Evolutionary conservation across 2,113 vertebrate genomes (phyloP), one percentile per base, ranked within the genome.

Genomic region (Phainopepla nitens): DNA sequence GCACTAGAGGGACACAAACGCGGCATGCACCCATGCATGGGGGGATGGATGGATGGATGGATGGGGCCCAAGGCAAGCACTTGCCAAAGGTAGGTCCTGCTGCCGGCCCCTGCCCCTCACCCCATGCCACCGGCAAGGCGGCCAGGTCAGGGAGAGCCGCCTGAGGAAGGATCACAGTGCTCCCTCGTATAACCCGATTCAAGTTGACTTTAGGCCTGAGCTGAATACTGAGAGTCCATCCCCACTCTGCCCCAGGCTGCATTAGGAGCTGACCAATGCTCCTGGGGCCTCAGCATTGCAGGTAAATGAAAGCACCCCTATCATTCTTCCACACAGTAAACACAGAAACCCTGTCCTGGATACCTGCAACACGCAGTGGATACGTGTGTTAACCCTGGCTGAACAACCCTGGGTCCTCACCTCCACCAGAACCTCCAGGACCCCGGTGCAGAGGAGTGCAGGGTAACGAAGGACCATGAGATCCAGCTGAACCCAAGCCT

Each of bases 191-290:
- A 16, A 21, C 28, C 8, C 13, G 4, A 9, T 10, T 35, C 10
- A 10, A 20, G 8, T 17, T 68, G 65, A 19, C 8, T 57, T 16
- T 5, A 21, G 13, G 0, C 24, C 6, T 3, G 0, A 10, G 10
- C 13, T 35, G 11, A 14, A 6, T 13, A 13, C 19, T 18, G 14
- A 19, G 3, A 13, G 3, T 28, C 10, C 19, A 18, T 45, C 11
- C 36, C 17, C 4, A 5, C 4, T 4, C 16, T n/a, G 8, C 7
- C 39, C 14, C 4, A 42, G 39, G 29, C 58, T 9, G 11, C 17
- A 28, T 28, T 28, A 17, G 35, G 11, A 21, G 65, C 19, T 62
- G 5, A 31, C 28, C 22, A 49, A 49, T 68, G 45, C n/a, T 68
- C 24, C 65, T 36, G 28, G 56, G 33, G 25, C 27, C n/a, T 50